These are phyloP conservation scores for Lineus longissimus DNA, from an alignment of 1,140 invertebrate species.

Conservation along the genomic window DNA sequence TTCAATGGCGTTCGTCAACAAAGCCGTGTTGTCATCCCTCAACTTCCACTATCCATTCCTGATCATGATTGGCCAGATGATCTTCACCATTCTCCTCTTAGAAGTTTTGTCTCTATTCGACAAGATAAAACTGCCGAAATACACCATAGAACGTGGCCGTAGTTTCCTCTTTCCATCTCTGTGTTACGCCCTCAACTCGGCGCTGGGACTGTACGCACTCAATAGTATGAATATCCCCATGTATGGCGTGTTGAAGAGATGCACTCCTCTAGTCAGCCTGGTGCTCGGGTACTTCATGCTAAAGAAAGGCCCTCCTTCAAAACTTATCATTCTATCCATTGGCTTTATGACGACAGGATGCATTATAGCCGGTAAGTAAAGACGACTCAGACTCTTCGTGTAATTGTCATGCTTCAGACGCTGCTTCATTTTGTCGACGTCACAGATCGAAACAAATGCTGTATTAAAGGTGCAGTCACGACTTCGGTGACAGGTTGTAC, in stretches of 20 bases:
- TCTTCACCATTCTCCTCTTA: constrained; percentile 48
- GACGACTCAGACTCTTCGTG: background rate
- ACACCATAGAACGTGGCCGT: constrained; percentile 44
- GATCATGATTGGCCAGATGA: constrained; percentile 55
- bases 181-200: constrained; percentile 55
- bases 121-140: constrained; percentile 44
- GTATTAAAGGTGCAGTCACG: no score
- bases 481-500: no score
- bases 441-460: no score
- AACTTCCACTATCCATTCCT: constrained; percentile 55
- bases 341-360: constrained; percentile 53
- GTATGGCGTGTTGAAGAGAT: constrained; percentile 59
- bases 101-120: constrained; percentile 32
- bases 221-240: constrained; percentile 59
- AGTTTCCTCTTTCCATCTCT: constrained; percentile 52
- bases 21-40: constrained; percentile 52
- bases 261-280: constrained; percentile 56
- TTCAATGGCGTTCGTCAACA: constrained; percentile 57
- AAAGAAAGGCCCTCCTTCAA: constrained; percentile 47
- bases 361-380: constrained; percentile 53
- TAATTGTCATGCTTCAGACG: constrained; percentile 4
- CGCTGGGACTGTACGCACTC: constrained; percentile 54
- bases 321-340: constrained; percentile 46
- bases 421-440: no score
- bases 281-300: constrained; percentile 51